Evolutionary conservation across 1,140 invertebrate genomes (phyloP).

Genomic region (Camponotus vicinus): DNA sequence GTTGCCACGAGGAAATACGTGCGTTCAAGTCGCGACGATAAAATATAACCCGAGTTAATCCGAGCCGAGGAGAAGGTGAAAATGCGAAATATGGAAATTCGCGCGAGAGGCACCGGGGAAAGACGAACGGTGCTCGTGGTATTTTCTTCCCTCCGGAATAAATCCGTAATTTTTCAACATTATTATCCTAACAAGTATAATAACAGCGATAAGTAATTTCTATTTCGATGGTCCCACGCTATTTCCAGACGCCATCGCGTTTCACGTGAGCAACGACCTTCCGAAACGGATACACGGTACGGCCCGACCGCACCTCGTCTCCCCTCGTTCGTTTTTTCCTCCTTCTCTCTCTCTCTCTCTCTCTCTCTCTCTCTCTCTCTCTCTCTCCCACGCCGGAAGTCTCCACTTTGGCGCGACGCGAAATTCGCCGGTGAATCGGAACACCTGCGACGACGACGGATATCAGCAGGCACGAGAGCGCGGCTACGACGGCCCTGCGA

Average conservation of each 20-base stretch:
- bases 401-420: constrained; percentile 41
- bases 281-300: constrained; percentile 14
- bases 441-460: constrained; percentile 56
- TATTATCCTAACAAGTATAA: neutral
- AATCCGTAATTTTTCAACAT: neutral
- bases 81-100: neutral
- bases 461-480: constrained; percentile 20
- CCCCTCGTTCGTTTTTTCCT: too few species aligned
- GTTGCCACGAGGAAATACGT: constrained; percentile 58
- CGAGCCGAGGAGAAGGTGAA: neutral
- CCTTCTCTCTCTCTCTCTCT: too few species aligned
- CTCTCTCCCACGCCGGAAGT: constrained; percentile 52
- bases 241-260: too few species aligned
- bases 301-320: neutral
- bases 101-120: neutral
- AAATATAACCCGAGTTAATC: constrained; percentile 43
- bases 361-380: neutral
- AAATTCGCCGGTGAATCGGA: constrained; percentile 12
- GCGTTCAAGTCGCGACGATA: constrained; percentile 18
- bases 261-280: neutral
- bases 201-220: neutral
- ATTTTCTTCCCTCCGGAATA: neutral
- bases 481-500: constrained; percentile 66
- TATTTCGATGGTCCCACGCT: too few species aligned
- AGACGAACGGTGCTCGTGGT: neutral